phyloP scores from a whole-genome alignment of 2,888 invertebrate species.

The Phymatocera aterrima region DNA sequence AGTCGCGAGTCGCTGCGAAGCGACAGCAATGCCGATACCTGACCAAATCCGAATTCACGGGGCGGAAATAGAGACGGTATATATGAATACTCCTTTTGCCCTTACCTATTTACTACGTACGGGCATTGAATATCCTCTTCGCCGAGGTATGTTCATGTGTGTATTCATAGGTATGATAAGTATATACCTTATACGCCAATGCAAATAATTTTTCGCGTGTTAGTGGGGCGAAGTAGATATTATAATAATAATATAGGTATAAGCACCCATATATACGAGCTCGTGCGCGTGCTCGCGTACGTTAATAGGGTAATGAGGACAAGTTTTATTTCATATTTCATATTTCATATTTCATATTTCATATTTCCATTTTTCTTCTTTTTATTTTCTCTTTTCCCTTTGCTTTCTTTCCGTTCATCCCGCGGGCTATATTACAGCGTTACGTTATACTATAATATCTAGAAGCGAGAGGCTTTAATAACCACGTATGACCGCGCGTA shows the following conservation, averaged over 20 bases:
- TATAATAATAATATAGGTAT: slow-evolving; percentile 1
- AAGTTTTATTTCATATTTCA: slow-evolving; percentile 13
- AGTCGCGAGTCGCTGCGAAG: background rate
- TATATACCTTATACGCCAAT: background rate
- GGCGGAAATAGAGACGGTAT: slow-evolving; percentile 35
- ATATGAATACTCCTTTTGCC: background rate
- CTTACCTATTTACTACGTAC: too few species aligned
- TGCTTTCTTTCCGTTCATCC: too few species aligned
- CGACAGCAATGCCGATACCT: slow-evolving; percentile 50
- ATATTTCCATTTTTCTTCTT: too few species aligned
- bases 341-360: too few species aligned
- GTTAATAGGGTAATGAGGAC: slow-evolving; percentile 41
- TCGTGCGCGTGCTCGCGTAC: background rate
- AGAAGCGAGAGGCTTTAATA: slow-evolving; percentile 15
- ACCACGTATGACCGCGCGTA: slow-evolving; percentile 15
- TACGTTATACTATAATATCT: too few species aligned
- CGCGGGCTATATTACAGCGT: too few species aligned
- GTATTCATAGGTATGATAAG: background rate
- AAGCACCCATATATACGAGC: background rate
- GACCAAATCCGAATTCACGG: slow-evolving; percentile 20
- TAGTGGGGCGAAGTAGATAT: background rate
- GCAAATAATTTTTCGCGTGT: background rate
- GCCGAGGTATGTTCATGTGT: background rate
- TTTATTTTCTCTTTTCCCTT: background rate
- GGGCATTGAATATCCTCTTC: too few species aligned